phyloP scores from a whole-genome alignment of 2,797 vertebrate genomes.

The Alectoris magna region DNA sequence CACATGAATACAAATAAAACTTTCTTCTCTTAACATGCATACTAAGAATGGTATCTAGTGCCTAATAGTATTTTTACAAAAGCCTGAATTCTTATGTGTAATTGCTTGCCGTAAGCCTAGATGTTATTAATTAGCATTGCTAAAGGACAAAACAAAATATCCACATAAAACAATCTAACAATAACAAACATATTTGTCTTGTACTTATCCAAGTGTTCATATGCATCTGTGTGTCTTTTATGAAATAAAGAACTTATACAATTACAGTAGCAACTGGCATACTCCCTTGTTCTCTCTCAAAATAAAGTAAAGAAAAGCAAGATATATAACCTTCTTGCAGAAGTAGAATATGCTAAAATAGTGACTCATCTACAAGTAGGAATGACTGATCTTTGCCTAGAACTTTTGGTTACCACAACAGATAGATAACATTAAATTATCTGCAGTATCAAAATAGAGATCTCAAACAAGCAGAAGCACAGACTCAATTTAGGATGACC shows the following conservation, averaged over 20 bases:
- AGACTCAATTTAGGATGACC: not conserved
- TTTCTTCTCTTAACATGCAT: slow-evolving; percentile 19
- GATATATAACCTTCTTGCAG: not conserved
- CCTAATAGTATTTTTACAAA: not conserved
- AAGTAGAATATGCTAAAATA: slow-evolving; percentile 26
- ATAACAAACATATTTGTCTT: not conserved
- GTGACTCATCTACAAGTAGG: slow-evolving; percentile 36
- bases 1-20: not conserved
- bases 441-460: not conserved
- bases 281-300: not conserved
- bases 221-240: slow-evolving; percentile 7
- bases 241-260: not conserved
- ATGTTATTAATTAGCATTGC: not conserved
- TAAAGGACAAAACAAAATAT: not conserved
- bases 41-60: not conserved
- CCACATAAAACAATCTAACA: not conserved
- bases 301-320: not conserved
- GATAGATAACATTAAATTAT: slow-evolving; percentile 20
- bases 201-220: slow-evolving; percentile 1
- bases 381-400: slow-evolving; percentile 47
- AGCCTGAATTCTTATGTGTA: not conserved
- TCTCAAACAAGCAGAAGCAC: not conserved
- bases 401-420: slow-evolving; percentile 3
- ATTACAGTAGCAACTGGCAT: not conserved
- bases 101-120: not conserved